Base-by-base conservation (phyloP, 2,888 invertebrate genomes). In the Fragum whitleyi region DNA sequence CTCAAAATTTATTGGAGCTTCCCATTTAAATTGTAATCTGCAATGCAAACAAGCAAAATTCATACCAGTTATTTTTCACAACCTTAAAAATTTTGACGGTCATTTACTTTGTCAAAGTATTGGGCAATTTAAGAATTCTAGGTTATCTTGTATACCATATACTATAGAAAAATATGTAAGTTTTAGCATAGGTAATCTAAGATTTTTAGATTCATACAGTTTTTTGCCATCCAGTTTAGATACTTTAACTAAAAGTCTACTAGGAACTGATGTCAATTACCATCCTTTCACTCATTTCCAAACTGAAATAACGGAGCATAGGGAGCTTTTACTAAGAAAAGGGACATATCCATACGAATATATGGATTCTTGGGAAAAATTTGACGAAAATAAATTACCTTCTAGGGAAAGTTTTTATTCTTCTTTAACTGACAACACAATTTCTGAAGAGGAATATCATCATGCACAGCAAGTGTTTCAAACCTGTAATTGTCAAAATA, bases 291-390 rank as follows among this genome's bases (percentile, higher is more conserved):
- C 21, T 42, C 53, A 77, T 68, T 75, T 81, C 57, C 57, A 74
- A 59, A 74, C 39, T 53, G 71, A 77, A 77, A 62, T 65, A 14
- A 21, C 51, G 9, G 32, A 26, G 19, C 59, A 74, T 14, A 42
- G 74, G 3, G 23, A 28, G 11, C 51, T 79, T 3, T 51, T 79
- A 0, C 21, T 74, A 16, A 70, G 75, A 68, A 81, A 83, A 72
- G 83, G 83, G n/a, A 73, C 81, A 26, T 86, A 83, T 42, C 74
- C 77, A 14, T 86, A 86, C 69, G 73, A 77, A 65, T 86, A 83
- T 39, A 75, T 82, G 74, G 47, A 74, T 70, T 39, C 14, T 26
- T 72, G 59, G 59, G 68, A 74, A 28, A 77, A 72, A 68, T 82
- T 80, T 76, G 23, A 75, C n/a, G 74, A 80, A 47, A 76, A 55